phyloP scores from a whole-genome alignment of 2,797 vertebrate genomes.

The Falco berigora region DNA sequence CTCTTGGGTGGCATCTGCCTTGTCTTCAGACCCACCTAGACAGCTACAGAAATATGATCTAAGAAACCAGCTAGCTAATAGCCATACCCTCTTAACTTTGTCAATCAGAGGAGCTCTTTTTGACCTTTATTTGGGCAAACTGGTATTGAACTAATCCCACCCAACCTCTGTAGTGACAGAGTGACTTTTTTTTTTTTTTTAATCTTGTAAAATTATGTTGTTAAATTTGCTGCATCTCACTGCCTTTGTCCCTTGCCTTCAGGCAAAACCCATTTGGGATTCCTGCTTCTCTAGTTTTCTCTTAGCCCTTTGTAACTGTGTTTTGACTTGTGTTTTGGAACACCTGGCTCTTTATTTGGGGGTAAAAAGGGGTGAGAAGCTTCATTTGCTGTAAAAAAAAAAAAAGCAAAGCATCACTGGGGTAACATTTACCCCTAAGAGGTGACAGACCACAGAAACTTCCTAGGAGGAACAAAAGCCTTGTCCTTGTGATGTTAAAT shows the following conservation, averaged over 20 bases:
- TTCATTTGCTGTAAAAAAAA: neutral
- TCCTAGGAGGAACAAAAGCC: neutral
- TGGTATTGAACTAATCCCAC: neutral
- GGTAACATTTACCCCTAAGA: neutral
- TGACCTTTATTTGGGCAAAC: neutral
- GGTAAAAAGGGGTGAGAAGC: neutral
- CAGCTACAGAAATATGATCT: neutral
- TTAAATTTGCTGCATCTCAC: conserved; percentile 14
- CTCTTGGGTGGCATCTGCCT: neutral
- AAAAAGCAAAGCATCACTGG: neutral
- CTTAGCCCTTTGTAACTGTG: neutral
- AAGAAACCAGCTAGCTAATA: neutral
- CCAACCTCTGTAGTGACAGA: neutral
- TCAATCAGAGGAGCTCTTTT: neutral
- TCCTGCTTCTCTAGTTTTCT: conserved; percentile 19
- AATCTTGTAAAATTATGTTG: conserved; percentile 8
- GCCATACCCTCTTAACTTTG: neutral
- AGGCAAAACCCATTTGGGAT: conserved; percentile 27
- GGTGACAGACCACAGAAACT: neutral
- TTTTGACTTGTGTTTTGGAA: conserved; percentile 32
- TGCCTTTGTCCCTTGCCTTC: neutral
- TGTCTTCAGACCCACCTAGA: neutral
- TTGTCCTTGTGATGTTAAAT: neutral
- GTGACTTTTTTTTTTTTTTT: conserved; percentile 8
- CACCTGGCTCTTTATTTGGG: neutral